Conservation (phyloP, 2,797 vertebrate species). For the Cynodonichthys magdalenae region DNA sequence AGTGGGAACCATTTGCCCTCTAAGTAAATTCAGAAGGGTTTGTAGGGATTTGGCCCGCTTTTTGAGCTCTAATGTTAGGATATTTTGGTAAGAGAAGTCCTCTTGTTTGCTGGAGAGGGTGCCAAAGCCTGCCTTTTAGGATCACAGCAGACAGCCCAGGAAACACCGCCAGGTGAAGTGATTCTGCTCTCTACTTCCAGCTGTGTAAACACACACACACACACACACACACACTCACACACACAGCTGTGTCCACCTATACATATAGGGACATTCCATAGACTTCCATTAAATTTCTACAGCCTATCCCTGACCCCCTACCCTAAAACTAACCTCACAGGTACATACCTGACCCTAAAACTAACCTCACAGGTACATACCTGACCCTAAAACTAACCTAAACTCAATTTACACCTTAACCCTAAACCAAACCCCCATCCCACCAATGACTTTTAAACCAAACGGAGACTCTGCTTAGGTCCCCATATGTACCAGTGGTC, state of each 20-base stretch:
- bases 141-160: constrained; percentile 69
- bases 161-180: constrained; percentile 76
- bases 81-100: constrained; percentile 66
- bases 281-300: too few species aligned
- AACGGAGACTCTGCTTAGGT: too few species aligned
- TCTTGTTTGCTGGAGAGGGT: constrained; percentile 72
- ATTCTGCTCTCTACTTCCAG: constrained; percentile 68
- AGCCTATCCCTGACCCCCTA: too few species aligned
- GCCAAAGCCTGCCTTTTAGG: constrained; percentile 74
- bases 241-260: neutral
- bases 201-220: constrained; percentile 67
- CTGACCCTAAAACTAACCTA: too few species aligned
- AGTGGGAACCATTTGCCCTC: constrained; percentile 64
- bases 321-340: too few species aligned
- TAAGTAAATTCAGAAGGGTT: constrained; percentile 68
- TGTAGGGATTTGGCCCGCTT: constrained; percentile 68
- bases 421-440: too few species aligned
- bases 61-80: constrained; percentile 65
- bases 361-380: too few species aligned
- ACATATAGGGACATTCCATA: neutral
- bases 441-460: too few species aligned
- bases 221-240: constrained; percentile 14
- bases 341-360: too few species aligned
- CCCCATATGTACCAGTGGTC: too few species aligned
- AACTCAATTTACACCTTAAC: too few species aligned